Evolutionary conservation across 2,113 vertebrate species (phyloP), one percentile per base, ranked within the genome.

Genomic region (Caranx ignobilis): DNA sequence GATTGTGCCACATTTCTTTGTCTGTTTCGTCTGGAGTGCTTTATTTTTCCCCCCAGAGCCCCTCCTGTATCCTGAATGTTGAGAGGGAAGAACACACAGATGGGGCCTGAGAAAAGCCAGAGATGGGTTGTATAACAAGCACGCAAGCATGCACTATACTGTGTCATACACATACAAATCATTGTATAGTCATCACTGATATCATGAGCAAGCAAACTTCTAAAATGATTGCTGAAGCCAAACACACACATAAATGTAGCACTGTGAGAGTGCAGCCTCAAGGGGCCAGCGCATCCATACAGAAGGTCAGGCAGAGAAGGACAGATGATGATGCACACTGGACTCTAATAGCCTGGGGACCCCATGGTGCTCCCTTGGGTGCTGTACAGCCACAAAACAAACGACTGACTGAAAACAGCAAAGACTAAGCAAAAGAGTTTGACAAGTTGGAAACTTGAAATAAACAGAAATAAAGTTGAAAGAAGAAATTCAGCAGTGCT

Each of bases 271-370:
- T 8, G 1, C 32, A 61, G 86, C 88, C 89, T 54, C 82, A 39
- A 76, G 88, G 79, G 50, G 71, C 57, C 66, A 65, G 81, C 77
- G 81, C 83, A 88, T 88, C 66, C 84, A 81, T 6, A 88, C 70
- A 86, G 81, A 89, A 85, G 90, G 83, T 88, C 88, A 88, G 64
- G 62, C 54, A 48, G 79, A 80, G 67, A 79, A 79, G 77, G 81
- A 79, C 74, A 83, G 82, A 89, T 41, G 76, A 77, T 88, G 87
- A 89, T 84, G 79, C 85, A 86, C 85, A 85, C 70, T 61, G 71
- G 82, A 81, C 77, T 82, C 62, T 74, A 85, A 79, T 65, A 57
- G 57, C 71, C 79, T 86, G 80, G 79, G 77, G 6, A 82, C 70
- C 80, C 61, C 1, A 59, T 66, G 82, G 80, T 61, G 45, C 32